phyloP scores from a whole-genome alignment of 2,888 invertebrate genomes.

The Melanophora roralis region DNA sequence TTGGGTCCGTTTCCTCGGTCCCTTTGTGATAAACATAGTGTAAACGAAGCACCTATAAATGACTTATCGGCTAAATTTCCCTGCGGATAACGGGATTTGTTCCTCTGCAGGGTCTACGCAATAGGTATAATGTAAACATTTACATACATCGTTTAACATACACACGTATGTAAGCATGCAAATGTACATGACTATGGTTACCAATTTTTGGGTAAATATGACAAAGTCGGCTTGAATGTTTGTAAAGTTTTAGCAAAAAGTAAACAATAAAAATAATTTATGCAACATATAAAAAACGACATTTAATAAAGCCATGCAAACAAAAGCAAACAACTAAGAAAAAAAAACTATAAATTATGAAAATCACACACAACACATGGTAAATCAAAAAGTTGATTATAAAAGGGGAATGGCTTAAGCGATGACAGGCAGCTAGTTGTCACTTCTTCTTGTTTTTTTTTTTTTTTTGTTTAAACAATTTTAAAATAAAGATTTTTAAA shows the following conservation, averaged over 20 bases:
- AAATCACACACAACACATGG: background rate
- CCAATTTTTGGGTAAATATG: background rate
- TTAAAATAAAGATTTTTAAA: background rate
- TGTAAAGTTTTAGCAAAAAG: background rate
- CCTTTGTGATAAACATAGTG: too few species aligned
- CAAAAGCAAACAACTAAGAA: background rate
- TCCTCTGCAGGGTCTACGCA: too few species aligned
- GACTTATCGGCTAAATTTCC: too few species aligned
- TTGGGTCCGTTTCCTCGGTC: too few species aligned
- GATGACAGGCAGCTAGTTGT: background rate
- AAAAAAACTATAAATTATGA: background rate
- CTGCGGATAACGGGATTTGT: too few species aligned
- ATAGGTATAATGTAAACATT: conserved; percentile 7
- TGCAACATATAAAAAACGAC: conserved; percentile 34
- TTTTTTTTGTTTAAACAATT: background rate
- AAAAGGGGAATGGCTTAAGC: background rate
- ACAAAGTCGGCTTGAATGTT: background rate
- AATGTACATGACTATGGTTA: background rate
- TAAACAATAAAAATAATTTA: conserved; percentile 15
- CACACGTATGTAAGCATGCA: background rate
- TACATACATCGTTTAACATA: background rate
- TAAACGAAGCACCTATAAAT: too few species aligned
- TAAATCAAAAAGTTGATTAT: background rate
- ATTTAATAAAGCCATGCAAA: background rate
- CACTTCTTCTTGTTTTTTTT: background rate